Evolutionary conservation across 2,797 vertebrate species (phyloP), one percentile per base, ranked within the genome.

Genomic region (Perodicticus potto): DNA sequence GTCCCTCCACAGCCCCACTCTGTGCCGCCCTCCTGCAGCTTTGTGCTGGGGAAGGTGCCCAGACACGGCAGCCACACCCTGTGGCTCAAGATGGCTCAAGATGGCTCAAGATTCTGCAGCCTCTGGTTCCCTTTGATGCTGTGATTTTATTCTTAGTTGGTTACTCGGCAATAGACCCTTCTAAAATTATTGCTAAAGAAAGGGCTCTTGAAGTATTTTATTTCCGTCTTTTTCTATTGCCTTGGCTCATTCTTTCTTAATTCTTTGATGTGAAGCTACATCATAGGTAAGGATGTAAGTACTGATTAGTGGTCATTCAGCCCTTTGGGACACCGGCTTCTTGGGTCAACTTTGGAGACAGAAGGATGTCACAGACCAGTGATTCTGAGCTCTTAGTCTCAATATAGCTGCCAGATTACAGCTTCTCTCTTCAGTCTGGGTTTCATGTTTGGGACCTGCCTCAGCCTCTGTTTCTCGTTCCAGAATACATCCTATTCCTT

Each of bases 251-350:
- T 6, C 45, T 34, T 13, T 74, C 86, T 12, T 29, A 9, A 27
- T 23, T 86, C 90, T 96, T 86, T 88, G 83, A 83, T 80, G 59
- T 86, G 83, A 94, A 96, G 65, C 84, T 65, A 34, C 77, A 45
- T 40, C 53, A 14, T 37, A 83, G 73, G 80, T 65, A 81, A 91
- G 89, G 81, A 84, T 87, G 49, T 81, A 81, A 72, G 32, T 82
- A 16, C 59, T 49, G 4, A 61, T 86, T 74, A 89, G 93, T 45
- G 9, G 16, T 59, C 72, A 29, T 23, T 16, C 16, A 63, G 55
- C 59, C 65, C 83, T 63, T n/a, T 67, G 55, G 78, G 32, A 40
- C 27, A 0, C 61, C 5, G 9, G 72, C 63, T 89, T 22, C 77
- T 86, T 70, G 11, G 20, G 43, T 77, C 65, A 73, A n/a, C 61